phyloP scores from a whole-genome alignment of 2,888 invertebrate species.

The Clistopyga incitator region DNA sequence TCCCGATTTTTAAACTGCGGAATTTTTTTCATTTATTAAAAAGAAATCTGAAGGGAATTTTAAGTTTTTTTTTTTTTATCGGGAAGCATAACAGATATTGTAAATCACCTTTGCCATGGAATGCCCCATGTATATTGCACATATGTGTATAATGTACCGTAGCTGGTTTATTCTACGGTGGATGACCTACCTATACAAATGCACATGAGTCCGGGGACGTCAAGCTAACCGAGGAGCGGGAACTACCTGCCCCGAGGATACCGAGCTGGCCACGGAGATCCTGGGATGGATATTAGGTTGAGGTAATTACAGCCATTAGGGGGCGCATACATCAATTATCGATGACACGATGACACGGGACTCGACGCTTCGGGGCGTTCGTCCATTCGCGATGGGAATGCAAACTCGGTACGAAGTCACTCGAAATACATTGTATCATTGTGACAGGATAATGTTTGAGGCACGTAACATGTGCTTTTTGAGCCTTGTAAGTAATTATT shows the following conservation, averaged over 20 bases:
- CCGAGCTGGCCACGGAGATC: slow-evolving; percentile 72
- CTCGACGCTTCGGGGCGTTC: slow-evolving; percentile 74
- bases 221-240: slow-evolving; percentile 33
- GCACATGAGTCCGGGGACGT: slow-evolving; percentile 27
- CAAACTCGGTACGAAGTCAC: slow-evolving; percentile 19
- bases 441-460: background rate
- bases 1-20: no score
- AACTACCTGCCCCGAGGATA: slow-evolving; percentile 54
- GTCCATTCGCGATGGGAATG: slow-evolving; percentile 75
- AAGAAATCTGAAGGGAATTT: no score
- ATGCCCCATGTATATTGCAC: background rate
- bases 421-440: slow-evolving; percentile 25
- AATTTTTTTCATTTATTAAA: no score
- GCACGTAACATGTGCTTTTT: background rate
- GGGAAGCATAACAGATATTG: no score
- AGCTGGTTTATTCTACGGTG: background rate
- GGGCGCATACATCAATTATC: slow-evolving; percentile 83
- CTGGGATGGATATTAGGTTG: slow-evolving; percentile 79
- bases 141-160: background rate
- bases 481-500: background rate
- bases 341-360: slow-evolving; percentile 82
- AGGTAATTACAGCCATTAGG: slow-evolving; percentile 82
- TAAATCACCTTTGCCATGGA: no score
- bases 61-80: no score
- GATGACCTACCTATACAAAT: slow-evolving; percentile 29